phyloP scores from a whole-genome alignment of 2,888 invertebrate genomes.

The Polydesmus complanatus region DNA sequence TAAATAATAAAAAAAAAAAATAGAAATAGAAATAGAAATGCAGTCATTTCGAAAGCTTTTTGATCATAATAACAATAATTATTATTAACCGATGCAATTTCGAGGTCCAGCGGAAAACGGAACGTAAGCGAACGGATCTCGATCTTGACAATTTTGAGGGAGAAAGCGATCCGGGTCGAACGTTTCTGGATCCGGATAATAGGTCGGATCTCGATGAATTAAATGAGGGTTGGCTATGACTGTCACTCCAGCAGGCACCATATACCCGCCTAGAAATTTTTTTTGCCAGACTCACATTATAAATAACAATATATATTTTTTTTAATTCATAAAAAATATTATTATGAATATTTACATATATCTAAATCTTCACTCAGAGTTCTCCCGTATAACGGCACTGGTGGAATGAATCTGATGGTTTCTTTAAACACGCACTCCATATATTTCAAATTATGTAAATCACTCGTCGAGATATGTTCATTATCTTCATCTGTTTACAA shows the following conservation, averaged over 20 bases:
- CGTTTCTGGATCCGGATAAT: constrained; percentile 49
- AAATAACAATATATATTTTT: neutral
- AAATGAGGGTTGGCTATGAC: constrained; percentile 49
- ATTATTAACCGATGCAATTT: constrained; percentile 19
- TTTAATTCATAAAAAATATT: too few relatives aligned
- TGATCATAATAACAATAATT: too few relatives aligned
- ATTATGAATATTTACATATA: neutral
- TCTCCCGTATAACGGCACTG: constrained; percentile 10
- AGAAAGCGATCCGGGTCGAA: constrained; percentile 68
- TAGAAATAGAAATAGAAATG: too few relatives aligned
- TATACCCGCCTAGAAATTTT: constrained; percentile 45
- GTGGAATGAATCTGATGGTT: constrained; percentile 2
- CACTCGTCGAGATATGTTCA: neutral
- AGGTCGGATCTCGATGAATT: constrained; percentile 46
- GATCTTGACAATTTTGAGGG: constrained; percentile 54
- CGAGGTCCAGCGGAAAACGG: constrained; percentile 37
- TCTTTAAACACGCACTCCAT: constrained; percentile 15
- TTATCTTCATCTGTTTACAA: constrained; percentile 8
- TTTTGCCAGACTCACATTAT: neutral
- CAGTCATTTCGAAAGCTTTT: too few relatives aligned
- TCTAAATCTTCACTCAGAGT: constrained; percentile 3
- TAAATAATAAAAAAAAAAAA: too few relatives aligned
- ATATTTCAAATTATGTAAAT: constrained; percentile 13
- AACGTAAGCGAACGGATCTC: constrained; percentile 43
- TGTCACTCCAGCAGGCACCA: constrained; percentile 54